A percentile compares a stretch with the other conserved stretches of the same genome.
These are phyloP conservation scores for Micromys minutus DNA, from an alignment of 2,113 vertebrate species.

Conservation along the genomic window DNA sequence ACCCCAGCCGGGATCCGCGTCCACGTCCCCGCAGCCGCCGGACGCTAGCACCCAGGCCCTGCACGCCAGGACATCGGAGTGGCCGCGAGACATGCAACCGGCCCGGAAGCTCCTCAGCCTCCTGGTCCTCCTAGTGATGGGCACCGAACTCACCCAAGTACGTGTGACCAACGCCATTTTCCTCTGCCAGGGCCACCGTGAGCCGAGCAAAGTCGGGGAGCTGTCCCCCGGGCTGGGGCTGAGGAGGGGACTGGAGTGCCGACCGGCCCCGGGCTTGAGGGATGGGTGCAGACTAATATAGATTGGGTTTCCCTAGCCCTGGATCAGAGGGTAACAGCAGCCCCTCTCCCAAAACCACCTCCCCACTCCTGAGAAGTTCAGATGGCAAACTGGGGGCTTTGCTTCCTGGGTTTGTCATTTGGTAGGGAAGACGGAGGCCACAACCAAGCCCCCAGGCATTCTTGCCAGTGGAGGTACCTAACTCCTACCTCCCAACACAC, in stretches of 20 bases:
- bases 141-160: constrained; percentile 99
- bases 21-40: constrained; percentile 71
- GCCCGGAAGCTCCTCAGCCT: constrained; percentile 95
- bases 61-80: constrained; percentile 89
- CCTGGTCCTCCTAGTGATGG: constrained; percentile 95
- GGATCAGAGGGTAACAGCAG: neutral
- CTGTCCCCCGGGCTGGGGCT: neutral
- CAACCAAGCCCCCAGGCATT: neutral
- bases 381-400: neutral
- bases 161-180: constrained; percentile 89
- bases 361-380: constrained; percentile 68
- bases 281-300: neutral
- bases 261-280: neutral
- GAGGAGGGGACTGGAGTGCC: neutral
- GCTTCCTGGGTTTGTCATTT: neutral
- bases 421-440: neutral
- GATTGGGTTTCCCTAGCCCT: neutral
- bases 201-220: constrained; percentile 51
- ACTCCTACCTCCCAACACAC: neutral
- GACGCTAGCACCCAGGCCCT: constrained; percentile 75
- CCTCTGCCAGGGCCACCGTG: constrained; percentile 46
- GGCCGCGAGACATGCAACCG: constrained; percentile 93
- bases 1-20: constrained; percentile 50
- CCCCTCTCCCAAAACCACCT: neutral
- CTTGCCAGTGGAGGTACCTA: neutral